phyloP scores from a whole-genome alignment of 2,888 invertebrate species.

The Tetragonisca angustula region DNA sequence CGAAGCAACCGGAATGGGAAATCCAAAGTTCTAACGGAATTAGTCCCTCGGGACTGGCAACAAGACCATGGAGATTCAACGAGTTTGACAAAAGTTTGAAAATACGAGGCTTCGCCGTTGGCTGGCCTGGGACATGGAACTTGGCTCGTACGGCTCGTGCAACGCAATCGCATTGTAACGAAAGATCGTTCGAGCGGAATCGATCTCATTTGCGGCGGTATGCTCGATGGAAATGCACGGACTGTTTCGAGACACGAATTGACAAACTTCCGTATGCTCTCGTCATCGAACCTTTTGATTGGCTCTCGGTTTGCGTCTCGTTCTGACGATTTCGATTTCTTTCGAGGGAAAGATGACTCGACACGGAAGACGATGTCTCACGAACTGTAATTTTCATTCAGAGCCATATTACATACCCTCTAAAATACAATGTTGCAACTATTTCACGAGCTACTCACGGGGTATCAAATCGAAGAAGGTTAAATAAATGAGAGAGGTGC shows the following conservation, averaged over 20 bases:
- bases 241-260: slow-evolving; percentile 26
- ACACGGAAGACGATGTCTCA: neutral
- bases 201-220: slow-evolving; percentile 44
- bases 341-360: neutral
- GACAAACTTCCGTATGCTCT: slow-evolving; percentile 30
- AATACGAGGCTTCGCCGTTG: slow-evolving; percentile 37
- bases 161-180: slow-evolving; percentile 43
- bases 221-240: slow-evolving; percentile 32
- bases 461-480: neutral
- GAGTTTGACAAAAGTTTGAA: slow-evolving; percentile 50
- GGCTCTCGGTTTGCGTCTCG: slow-evolving; percentile 18
- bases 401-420: neutral
- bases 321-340: slow-evolving; percentile 15
- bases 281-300: slow-evolving; percentile 9
- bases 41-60: slow-evolving; percentile 10
- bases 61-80: slow-evolving; percentile 35
- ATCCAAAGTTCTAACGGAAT: slow-evolving; percentile 22
- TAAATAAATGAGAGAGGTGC: neutral
- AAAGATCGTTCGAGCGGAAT: slow-evolving; percentile 48
- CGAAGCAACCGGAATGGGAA: neutral
- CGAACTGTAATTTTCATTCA: neutral
- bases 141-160: slow-evolving; percentile 10
- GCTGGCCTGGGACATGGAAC: slow-evolving; percentile 18
- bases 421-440: neutral
- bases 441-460: neutral